Conservation (phyloP, 2,113 vertebrate genomes). For the Edolisoma coerulescens region DNA sequence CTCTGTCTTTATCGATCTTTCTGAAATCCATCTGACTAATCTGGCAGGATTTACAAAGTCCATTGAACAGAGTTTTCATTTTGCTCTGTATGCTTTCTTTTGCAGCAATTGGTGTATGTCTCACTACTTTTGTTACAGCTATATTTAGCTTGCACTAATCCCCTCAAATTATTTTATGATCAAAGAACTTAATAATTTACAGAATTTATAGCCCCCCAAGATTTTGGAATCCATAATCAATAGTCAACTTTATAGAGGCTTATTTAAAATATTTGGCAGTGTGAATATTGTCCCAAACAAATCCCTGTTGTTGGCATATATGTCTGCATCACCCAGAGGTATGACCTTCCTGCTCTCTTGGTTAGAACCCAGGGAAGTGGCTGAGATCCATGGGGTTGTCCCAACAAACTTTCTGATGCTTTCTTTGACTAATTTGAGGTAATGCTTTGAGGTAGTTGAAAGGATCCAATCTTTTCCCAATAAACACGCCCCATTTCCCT, state of each 20-base stretch:
- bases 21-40: background rate
- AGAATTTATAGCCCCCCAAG: background rate
- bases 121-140: background rate
- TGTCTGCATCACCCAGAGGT: background rate
- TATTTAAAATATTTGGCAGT: background rate
- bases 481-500: background rate
- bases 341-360: background rate
- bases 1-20: background rate
- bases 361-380: background rate
- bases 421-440: background rate
- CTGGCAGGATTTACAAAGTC: background rate
- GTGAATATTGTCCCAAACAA: background rate
- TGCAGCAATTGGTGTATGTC: background rate
- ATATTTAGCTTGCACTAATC: background rate
- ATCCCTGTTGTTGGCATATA: background rate
- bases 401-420: background rate
- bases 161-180: background rate
- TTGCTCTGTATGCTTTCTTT: background rate
- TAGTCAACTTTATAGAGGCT: background rate
- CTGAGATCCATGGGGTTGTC: background rate
- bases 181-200: background rate
- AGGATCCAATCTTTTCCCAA: rapidly evolving
- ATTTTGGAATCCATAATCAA: background rate
- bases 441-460: background rate
- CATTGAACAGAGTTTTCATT: background rate